A percentile compares a stretch with the other conserved stretches of the same genome.
These are phyloP conservation scores for Teinopalpus imperialis DNA, from an alignment of 2,888 invertebrate species.

Conservation along the genomic window DNA sequence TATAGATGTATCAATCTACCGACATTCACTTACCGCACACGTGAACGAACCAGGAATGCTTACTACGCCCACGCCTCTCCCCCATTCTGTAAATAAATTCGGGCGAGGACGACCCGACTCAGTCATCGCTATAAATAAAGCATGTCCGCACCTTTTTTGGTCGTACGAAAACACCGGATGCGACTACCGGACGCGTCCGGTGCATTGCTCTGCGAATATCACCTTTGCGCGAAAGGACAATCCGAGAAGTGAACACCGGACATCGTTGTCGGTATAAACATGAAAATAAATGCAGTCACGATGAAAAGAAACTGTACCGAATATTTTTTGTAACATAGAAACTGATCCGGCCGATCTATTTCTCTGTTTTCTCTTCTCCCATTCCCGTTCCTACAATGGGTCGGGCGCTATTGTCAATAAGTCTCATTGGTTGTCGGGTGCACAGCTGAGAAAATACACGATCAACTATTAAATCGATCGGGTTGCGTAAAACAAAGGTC, in stretches of 20 bases:
- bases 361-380: slow-evolving; percentile 29
- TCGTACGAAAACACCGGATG: slow-evolving; percentile 76
- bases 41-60: slow-evolving; percentile 43
- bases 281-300: slow-evolving; percentile 46
- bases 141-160: slow-evolving; percentile 79
- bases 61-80: slow-evolving; percentile 50
- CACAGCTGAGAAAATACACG: slow-evolving; percentile 76
- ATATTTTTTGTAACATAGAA: slow-evolving; percentile 41
- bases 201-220: slow-evolving; percentile 67
- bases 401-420: slow-evolving; percentile 44
- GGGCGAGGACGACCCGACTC: slow-evolving; percentile 57
- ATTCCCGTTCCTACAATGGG: slow-evolving; percentile 37
- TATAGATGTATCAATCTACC: slow-evolving; percentile 19
- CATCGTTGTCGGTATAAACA: slow-evolving; percentile 57
- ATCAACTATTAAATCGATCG: slow-evolving; percentile 79
- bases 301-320: slow-evolving; percentile 2
- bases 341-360: slow-evolving; percentile 36
- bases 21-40: slow-evolving; percentile 26
- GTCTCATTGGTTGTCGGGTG: slow-evolving; percentile 53
- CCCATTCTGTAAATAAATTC: slow-evolving; percentile 66
- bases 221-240: slow-evolving; percentile 40
- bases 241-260: slow-evolving; percentile 61
- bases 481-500: slow-evolving; percentile 82
- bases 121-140: slow-evolving; percentile 75
- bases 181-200: slow-evolving; percentile 72